Conservation (phyloP, 2,113 vertebrate genomes). For the Ophthalmolycus amberensis region DNA sequence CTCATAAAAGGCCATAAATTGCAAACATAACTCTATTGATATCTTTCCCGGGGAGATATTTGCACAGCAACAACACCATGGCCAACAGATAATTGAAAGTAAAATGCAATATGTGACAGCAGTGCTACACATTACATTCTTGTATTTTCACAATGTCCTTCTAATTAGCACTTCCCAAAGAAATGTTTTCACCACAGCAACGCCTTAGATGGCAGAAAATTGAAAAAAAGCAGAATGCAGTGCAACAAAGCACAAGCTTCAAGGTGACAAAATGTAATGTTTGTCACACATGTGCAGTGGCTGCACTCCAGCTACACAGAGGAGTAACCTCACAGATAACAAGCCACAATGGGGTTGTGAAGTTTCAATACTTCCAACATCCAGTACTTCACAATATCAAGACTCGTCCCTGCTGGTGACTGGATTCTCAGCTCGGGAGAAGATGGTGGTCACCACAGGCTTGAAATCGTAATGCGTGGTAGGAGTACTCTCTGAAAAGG, state of each 20-base stretch:
- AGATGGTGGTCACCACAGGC: slow-evolving; percentile 2
- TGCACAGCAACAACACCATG: too few relatives aligned
- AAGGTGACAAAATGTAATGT: background rate
- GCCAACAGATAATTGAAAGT: background rate
- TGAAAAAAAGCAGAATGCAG: background rate
- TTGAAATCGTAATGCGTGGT: slow-evolving; percentile 39
- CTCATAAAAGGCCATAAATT: background rate
- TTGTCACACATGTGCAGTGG: background rate
- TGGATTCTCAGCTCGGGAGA: slow-evolving; percentile 7
- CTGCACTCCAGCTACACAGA: background rate
- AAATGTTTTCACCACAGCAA: background rate
- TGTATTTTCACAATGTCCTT: background rate
- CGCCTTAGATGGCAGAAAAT: background rate
- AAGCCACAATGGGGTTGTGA: background rate
- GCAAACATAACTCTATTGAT: background rate
- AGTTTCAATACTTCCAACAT: background rate
- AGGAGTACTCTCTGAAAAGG: background rate
- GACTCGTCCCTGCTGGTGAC: background rate
- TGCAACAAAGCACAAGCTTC: background rate
- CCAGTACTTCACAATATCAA: slow-evolving; percentile 1
- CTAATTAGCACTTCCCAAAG: background rate
- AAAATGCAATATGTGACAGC: background rate
- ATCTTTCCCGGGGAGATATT: background rate
- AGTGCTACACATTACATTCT: background rate
- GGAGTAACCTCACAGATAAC: background rate